Conservation (phyloP, 2,113 vertebrate species). For the Gallinago jamesoni region DNA sequence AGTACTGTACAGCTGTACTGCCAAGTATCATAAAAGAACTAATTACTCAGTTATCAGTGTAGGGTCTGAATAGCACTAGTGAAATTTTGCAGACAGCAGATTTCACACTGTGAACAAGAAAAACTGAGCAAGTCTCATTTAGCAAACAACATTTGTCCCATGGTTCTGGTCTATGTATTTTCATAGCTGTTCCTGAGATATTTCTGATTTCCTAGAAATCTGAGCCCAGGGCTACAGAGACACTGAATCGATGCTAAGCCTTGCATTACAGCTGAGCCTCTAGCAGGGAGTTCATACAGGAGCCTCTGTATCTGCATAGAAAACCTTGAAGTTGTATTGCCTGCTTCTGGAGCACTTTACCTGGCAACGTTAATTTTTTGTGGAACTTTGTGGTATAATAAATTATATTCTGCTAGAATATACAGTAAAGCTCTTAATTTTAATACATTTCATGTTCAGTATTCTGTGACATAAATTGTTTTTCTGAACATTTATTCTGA, state of each 20-base stretch:
- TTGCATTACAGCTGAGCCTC: neutral
- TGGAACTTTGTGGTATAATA: neutral
- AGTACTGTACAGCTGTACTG: constrained; percentile 14
- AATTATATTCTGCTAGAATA: neutral
- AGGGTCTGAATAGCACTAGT: neutral
- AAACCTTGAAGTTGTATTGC: neutral
- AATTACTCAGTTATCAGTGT: neutral
- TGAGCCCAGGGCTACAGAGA: neutral
- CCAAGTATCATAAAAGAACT: neutral
- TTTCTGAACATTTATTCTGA: neutral
- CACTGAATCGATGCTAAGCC: neutral
- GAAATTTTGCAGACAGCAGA: neutral
- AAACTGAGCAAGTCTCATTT: neutral
- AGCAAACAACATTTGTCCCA: neutral
- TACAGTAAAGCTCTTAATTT: neutral
- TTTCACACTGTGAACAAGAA: neutral
- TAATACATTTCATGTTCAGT: neutral
- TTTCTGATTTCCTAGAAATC: neutral
- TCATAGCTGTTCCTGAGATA: neutral
- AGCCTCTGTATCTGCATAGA: neutral
- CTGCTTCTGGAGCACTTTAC: neutral
- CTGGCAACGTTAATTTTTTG: neutral
- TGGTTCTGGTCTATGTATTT: neutral
- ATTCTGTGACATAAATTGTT: neutral
- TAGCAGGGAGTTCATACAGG: neutral